Evolutionary conservation across 1,140 invertebrate genomes (phyloP).

Genomic region (Nebria ingens): DNA sequence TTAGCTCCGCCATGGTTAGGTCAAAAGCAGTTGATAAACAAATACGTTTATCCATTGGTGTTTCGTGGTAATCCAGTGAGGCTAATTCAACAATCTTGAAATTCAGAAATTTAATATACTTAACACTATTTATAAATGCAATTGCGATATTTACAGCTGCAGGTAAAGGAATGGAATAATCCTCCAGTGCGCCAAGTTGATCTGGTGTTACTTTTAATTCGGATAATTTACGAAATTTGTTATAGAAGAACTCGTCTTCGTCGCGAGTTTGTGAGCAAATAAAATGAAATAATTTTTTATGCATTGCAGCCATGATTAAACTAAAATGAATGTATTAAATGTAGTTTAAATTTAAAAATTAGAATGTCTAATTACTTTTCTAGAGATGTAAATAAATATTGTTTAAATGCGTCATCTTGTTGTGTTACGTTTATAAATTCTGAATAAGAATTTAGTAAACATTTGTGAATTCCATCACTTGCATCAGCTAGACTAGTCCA

Average conservation of each 20-base stretch:
- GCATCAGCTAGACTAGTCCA: background rate
- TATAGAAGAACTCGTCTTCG: background rate
- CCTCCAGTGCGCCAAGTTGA: background rate
- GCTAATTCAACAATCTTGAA: constrained; percentile 1
- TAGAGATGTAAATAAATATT: background rate
- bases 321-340: background rate
- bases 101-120: background rate
- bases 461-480: background rate
- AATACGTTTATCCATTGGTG: background rate
- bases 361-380: background rate
- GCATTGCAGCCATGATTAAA: background rate
- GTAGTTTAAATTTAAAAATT: background rate
- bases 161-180: constrained; percentile 1
- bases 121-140: background rate
- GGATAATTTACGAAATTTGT: background rate
- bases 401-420: background rate
- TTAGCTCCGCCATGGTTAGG: background rate
- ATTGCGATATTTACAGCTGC: background rate
- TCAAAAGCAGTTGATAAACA: constrained; percentile 1
- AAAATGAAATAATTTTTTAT: background rate
- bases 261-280: background rate
- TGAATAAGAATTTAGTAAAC: background rate
- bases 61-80: background rate
- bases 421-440: background rate
- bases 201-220: background rate